Evolutionary conservation across 2,113 vertebrate genomes (phyloP).

Genomic region (Cochlearius cochlearius): DNA sequence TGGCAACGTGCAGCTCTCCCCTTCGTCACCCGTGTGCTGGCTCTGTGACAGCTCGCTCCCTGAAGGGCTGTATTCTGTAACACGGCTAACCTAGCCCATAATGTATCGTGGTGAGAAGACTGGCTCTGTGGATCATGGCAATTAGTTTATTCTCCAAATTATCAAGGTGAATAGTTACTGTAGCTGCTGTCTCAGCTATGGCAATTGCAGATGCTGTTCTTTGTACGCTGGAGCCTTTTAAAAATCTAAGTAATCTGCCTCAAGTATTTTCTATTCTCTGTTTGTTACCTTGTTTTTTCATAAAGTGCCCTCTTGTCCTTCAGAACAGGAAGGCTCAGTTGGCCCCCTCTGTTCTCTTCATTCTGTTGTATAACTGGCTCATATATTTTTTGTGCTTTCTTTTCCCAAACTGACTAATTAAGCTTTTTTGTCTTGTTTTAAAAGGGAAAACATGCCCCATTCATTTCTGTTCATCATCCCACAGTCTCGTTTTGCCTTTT

Average conservation of each 20-base stretch:
- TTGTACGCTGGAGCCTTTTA: not conserved
- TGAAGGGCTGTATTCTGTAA: not conserved
- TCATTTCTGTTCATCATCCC: not conserved
- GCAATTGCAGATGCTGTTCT: not conserved
- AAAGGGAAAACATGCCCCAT: not conserved
- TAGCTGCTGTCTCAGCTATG: not conserved
- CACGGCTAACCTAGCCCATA: not conserved
- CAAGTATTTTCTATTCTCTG: not conserved
- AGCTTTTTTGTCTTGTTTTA: not conserved
- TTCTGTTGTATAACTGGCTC: not conserved
- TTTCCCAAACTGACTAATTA: not conserved
- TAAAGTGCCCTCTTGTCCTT: constrained; percentile 23
- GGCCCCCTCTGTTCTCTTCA: not conserved
- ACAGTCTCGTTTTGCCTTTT: not conserved
- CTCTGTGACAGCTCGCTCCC: not conserved
- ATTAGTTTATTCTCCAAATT: not conserved
- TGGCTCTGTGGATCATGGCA: not conserved
- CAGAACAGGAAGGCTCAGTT: not conserved
- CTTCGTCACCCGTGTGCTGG: not conserved
- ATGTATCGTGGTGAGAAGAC: not conserved
- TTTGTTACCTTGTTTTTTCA: not conserved
- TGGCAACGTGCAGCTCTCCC: rapidly evolving
- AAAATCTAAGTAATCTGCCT: not conserved
- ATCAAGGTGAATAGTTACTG: not conserved
- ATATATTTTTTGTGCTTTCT: not conserved